Conservation (phyloP, 92 coral and sea anemone species). For the Metridium senile region DNA sequence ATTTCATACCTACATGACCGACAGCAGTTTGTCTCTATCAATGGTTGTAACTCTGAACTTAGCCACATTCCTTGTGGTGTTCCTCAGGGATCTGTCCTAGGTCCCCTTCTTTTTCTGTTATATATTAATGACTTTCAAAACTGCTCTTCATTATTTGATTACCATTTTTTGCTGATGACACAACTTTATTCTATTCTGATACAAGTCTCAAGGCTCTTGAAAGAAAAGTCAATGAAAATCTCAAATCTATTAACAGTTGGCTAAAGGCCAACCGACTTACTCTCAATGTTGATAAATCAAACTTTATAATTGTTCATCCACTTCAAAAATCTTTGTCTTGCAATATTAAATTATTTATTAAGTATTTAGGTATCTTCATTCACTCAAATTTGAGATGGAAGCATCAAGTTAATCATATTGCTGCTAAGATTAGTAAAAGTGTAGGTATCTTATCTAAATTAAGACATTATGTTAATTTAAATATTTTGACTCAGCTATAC, state of each 20-base stretch:
- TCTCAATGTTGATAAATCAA: background rate
- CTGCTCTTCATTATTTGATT: background rate
- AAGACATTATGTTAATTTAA: constrained; percentile 41
- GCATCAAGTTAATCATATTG: constrained; percentile 28
- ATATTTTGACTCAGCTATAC: constrained; percentile 38
- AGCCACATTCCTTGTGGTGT: background rate
- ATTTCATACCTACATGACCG: no score
- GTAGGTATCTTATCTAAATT: constrained; percentile 53
- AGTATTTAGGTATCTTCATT: constrained; percentile 43
- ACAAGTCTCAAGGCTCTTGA: background rate
- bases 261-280: background rate
- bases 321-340: no score
- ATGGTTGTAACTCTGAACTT: no score
- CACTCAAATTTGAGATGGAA: constrained; percentile 50
- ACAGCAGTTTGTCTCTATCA: no score
- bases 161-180: no score
- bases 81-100: no score
- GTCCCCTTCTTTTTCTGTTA: no score
- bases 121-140: no score
- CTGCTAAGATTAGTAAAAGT: constrained; percentile 41
- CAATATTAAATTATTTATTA: background rate
- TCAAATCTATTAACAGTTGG: background rate
- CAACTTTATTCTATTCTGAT: background rate
- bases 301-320: background rate
- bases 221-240: background rate